Base-by-base conservation (phyloP, 2,113 vertebrate species). In the Chloropsis hardwickii region DNA sequence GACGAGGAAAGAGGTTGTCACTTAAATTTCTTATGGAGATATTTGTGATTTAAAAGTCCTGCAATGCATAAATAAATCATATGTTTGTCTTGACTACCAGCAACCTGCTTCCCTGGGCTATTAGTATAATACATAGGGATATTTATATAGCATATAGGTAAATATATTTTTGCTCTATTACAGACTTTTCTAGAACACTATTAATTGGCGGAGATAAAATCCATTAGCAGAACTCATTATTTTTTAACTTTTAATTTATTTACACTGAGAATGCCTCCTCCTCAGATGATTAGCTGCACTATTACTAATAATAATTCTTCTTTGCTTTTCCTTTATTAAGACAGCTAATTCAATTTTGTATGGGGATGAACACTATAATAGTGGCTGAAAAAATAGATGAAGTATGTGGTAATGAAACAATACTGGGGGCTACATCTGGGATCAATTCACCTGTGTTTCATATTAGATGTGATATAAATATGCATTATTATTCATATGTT, bases 241-340 rank as follows among this genome's bases (percentile, higher is more conserved):
- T 91, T 94, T 95, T 88, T 77, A 72, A 93, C 67, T 91, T 94
- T 94, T 95, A 86, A 97, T 90, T 96, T 97, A 89, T 97, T 97
- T 94, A 94, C 86, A 88, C 53, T 51, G 54, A 90, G 73, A 88
- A 83, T 83, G 84, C 45, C 86, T 96, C 81, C 82, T 92, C 37
- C 61, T 95, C 91, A 84, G 76, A 91, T 96, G 47, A 97, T 95
- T 93, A 97, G 88, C 84, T 91, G 12, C 29, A 42, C 29, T 88
- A 78, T 90, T 84, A 88, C 66, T 64, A 90, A 89, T 77, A 92
- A 92, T 92, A 90, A 88, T 90, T 92, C 44, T 93, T 96, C 93
- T 90, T 95, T 90, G 54, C 56, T 92, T 85, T 92, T 40, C 42
- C n/a, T 92, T 94, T 97, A 90, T 95, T 93, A 96, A 93, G 66